Base-by-base conservation (phyloP, 2,113 vertebrate species). In the Ivindomyrus marchei region DNA sequence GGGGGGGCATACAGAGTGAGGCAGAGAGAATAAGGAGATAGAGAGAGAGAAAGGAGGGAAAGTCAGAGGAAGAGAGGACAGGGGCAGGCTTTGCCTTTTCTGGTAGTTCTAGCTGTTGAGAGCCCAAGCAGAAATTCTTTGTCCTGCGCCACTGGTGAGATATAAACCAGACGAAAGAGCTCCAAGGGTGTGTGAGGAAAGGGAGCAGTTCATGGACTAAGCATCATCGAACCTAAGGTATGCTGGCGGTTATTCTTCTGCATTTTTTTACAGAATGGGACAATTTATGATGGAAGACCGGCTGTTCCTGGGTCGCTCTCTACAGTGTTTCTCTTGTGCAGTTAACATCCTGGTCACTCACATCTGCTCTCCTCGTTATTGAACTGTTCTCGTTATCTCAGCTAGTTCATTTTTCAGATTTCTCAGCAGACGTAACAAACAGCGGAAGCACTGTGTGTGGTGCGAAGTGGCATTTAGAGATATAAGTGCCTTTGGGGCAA, bases 71-170 rank as follows among this genome's bases (percentile, higher is more conserved):
- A 49, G 90, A 87, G 91, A 93, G 85, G 89, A 66, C 52, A 92
- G 92, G 93, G 91, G 93, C 90, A 94, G 93, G 92, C 93, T 93
- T 96, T 96, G 92, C 95, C 95, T 96, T 96, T 95, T 96, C 95
- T 96, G 95, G 95, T 95, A 96, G 94, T 95, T 92, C 45, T 93
- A 93, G 91, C 89, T 19, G 89, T 89, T 92, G 92, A 91, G 91
- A 90, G 21, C 90, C 92, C 89, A 89, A 93, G 90, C 89, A 94
- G 92, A 92, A 95, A 94, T 95, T 93, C 91, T 92, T 91, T 89
- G 91, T 90, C 92, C 89, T 89, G 92, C 91, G 74, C 92, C 92
- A 85, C 88, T 90, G 62, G 89, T 70, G 84, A 92, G 93, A 95
- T 92, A 94, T 94, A 94, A 96, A 93, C 93, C 95, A 96, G 94